phyloP scores from a whole-genome alignment of 2,888 invertebrate species.

The Ditula angustiorana region DNA sequence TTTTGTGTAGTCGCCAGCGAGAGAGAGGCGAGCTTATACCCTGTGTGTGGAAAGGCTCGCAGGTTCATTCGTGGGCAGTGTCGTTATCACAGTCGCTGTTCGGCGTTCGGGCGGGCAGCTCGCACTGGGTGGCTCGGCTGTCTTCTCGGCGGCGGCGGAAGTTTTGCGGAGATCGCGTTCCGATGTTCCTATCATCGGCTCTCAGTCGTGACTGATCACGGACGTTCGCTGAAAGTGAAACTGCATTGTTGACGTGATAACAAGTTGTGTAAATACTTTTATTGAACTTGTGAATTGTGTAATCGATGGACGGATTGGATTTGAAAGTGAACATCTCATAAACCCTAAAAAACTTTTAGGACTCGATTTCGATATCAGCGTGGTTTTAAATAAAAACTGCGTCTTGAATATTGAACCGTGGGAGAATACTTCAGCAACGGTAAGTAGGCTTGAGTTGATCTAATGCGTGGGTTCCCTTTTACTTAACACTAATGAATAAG shows the following conservation, averaged over 20 bases:
- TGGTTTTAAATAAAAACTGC: constrained; percentile 79
- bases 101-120: constrained; percentile 77
- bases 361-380: constrained; percentile 78
- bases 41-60: constrained; percentile 73
- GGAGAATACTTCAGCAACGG: constrained; percentile 64
- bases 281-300: constrained; percentile 65
- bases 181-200: constrained; percentile 57
- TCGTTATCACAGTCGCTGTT: constrained; percentile 84
- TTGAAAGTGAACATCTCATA: constrained; percentile 53
- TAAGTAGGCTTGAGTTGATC: constrained; percentile 53
- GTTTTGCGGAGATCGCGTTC: constrained; percentile 76
- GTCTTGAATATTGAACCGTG: constrained; percentile 75
- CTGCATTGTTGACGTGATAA: constrained; percentile 68
- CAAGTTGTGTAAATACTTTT: constrained; percentile 68
- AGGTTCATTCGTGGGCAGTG: constrained; percentile 78
- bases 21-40: constrained; percentile 76
- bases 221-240: constrained; percentile 76
- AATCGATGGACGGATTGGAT: constrained; percentile 61
- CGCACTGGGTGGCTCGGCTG: constrained; percentile 38
- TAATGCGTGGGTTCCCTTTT: constrained; percentile 20
- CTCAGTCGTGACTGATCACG: constrained; percentile 67
- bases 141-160: constrained; percentile 56
- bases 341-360: constrained; percentile 59
- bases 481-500: constrained; percentile 30
- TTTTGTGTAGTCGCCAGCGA: constrained; percentile 62